A percentile compares a stretch with the other conserved stretches of the same genome.
Conservation (phyloP, 2,888 invertebrate genomes). For the Apamea anceps region DNA sequence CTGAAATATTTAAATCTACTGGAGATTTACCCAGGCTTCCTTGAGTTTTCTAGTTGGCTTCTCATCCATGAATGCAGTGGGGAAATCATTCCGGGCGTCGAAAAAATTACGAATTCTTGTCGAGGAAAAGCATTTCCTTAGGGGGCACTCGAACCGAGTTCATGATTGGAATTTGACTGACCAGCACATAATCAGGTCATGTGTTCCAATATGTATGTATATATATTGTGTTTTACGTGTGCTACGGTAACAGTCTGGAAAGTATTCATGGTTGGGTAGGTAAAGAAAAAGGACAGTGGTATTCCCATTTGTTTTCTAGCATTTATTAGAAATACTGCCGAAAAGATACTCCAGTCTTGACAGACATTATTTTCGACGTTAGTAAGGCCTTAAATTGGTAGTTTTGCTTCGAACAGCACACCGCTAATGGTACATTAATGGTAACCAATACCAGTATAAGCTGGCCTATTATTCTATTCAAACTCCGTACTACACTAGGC, state of each 20-base stretch:
- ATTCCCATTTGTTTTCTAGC: background rate
- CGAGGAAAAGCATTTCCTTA: conserved; percentile 72
- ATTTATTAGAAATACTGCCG: background rate
- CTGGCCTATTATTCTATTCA: background rate
- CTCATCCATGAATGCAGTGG: conserved; percentile 75
- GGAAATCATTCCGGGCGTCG: conserved; percentile 76
- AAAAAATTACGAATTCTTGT: conserved; percentile 75
- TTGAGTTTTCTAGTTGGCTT: conserved; percentile 67
- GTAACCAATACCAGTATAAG: background rate
- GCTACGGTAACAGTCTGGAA: background rate
- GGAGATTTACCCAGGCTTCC: conserved; percentile 50
- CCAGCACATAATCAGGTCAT: conserved; percentile 44
- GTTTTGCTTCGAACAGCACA: background rate
- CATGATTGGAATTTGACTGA: conserved; percentile 61
- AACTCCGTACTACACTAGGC: background rate
- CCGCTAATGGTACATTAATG: background rate
- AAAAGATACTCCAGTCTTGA: background rate
- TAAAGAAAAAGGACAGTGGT: background rate
- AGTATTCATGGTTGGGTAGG: background rate
- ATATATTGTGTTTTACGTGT: conserved; percentile 16
- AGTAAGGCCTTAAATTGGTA: background rate
- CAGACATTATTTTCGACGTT: background rate
- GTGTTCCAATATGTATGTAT: conserved; percentile 13
- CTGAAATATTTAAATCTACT: conserved; percentile 66
- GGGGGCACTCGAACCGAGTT: conserved; percentile 71